Evolutionary conservation across 1,140 invertebrate genomes (phyloP).

Genomic region (Drosophila melanogaster): DNA sequence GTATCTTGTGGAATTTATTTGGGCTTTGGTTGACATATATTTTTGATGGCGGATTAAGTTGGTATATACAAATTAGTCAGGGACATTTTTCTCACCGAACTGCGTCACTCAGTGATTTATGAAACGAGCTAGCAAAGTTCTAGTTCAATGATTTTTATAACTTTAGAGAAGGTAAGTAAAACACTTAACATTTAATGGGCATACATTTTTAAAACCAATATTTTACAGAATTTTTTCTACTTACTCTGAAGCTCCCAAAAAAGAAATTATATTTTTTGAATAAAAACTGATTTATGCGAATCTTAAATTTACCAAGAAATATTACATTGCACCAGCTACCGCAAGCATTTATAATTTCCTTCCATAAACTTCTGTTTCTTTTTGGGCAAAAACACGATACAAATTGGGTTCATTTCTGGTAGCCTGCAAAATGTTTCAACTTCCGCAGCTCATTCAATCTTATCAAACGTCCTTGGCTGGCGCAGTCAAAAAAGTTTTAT

Average conservation of each 20-base stretch:
- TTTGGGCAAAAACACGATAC: neutral
- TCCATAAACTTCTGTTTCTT: constrained; percentile 20
- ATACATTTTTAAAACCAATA: too few relatives aligned
- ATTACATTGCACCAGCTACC: neutral
- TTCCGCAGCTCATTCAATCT: constrained; percentile 31
- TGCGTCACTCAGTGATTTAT: constrained; percentile 50
- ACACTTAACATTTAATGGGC: too few relatives aligned
- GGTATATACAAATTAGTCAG: constrained; percentile 40
- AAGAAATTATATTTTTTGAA: neutral
- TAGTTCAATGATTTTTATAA: constrained; percentile 31
- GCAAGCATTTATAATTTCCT: constrained; percentile 33
- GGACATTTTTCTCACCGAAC: constrained; percentile 36
- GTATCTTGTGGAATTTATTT: constrained; percentile 52
- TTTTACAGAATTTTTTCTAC: neutral
- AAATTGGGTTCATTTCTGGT: constrained; percentile 25
- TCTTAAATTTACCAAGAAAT: neutral
- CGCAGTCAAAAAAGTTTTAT: constrained; percentile 43
- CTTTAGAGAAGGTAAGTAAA: neutral
- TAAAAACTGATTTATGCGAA: neutral
- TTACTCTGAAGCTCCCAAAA: neutral
- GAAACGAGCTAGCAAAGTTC: constrained; percentile 20
- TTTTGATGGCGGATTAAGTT: constrained; percentile 58
- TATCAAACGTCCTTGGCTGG: constrained; percentile 45
- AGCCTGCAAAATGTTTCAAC: constrained; percentile 23
- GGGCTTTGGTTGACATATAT: constrained; percentile 57